Base-by-base conservation (phyloP, 2,888 invertebrate species). In the Nephrocerus scutellatus region DNA sequence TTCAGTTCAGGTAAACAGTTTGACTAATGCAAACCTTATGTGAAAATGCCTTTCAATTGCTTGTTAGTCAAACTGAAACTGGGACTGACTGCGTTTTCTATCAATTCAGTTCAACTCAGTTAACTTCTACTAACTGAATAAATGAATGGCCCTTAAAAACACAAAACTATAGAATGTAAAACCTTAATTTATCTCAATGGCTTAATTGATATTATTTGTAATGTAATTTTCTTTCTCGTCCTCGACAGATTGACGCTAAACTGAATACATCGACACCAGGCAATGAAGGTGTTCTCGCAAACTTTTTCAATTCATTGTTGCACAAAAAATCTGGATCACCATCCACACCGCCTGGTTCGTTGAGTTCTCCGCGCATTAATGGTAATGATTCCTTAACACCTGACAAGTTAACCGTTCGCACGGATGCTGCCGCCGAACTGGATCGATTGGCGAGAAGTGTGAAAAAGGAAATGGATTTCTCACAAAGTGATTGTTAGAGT, bases 271-370 rank as follows among this genome's bases (percentile, higher is more conserved):
- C 80, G 56, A 79, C 86, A 36, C 82, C 86, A 4, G 82, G 84
- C 36, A 85, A 85, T 45, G 95, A 95, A 72, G 91, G 93, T 43
- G 93, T 96, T 37, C 72, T 97, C 48, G 96, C 96, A 9, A 96
- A 88, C 72, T 97, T 97, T 77, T 97, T 97, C 74, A 96, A 96
- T 74, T 95, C 95, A 47, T 75, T 97, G 60, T 77, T 97, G 56
- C 86, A 87, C 71, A 96, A 95, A 77, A 93, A 93, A 73, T 82
- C 88, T 23, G 87, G 85, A 24, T 74, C 80, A 26, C 77, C 79
- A 15, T 76, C 78, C 12, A 68, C 72, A 18, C 72, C 75, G n/a
- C 70, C 71, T 25, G 71, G 72, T 44, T 63, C 66, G 41, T 60
- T 67, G 41, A 65, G 63, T 39, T 55, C 66, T 36, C 64, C 58